Evolutionary conservation across 2,113 vertebrate species (phyloP).

Genomic region (Leuciscus idus): DNA sequence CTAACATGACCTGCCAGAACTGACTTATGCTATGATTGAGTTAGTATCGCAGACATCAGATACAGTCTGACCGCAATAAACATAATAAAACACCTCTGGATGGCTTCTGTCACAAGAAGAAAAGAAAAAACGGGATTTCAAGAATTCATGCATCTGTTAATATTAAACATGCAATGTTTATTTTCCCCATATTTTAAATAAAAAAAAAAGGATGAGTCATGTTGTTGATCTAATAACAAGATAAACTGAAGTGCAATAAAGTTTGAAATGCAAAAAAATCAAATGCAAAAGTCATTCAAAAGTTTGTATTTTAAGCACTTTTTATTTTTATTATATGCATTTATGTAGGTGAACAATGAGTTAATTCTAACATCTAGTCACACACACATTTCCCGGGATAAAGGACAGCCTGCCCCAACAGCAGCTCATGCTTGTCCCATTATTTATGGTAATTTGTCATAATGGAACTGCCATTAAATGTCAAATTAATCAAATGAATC

Average conservation of each 20-base stretch:
- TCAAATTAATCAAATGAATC: too few relatives aligned
- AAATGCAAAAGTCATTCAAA: background rate
- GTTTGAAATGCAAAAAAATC: background rate
- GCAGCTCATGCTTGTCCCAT: background rate
- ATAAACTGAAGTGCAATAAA: background rate
- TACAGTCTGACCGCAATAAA: background rate
- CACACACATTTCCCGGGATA: background rate
- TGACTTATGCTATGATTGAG: too few relatives aligned
- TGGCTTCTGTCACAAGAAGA: background rate
- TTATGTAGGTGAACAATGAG: background rate
- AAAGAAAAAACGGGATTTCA: background rate
- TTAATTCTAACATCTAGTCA: background rate
- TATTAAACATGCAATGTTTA: too few relatives aligned
- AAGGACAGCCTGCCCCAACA: background rate
- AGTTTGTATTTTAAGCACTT: background rate
- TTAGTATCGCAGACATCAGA: background rate
- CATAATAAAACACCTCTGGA: background rate
- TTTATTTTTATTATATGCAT: background rate
- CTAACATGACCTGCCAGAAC: too few relatives aligned
- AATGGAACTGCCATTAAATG: background rate
- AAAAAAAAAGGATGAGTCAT: background rate
- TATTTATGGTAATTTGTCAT: background rate
- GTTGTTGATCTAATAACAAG: background rate
- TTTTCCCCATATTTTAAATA: background rate
- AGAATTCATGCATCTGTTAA: too few relatives aligned